phyloP scores from a whole-genome alignment of 2,113 vertebrate species.

The Sapayoa aenigma region DNA sequence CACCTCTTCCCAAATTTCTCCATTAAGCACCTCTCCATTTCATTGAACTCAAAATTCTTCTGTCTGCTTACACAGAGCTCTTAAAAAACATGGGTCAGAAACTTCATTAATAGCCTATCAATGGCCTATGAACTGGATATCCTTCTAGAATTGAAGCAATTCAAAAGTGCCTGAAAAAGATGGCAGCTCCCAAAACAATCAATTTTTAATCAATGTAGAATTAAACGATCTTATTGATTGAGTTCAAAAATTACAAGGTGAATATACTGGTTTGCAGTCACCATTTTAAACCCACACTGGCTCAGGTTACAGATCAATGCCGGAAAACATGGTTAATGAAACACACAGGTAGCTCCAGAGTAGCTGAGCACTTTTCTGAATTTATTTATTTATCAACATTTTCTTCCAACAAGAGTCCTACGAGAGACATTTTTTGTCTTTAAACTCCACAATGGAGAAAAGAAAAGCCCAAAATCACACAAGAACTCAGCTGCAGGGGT shows the following conservation, averaged over 20 bases:
- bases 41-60: background rate
- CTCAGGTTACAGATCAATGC: slow-evolving; percentile 34
- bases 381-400: background rate
- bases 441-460: background rate
- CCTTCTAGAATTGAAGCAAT: slow-evolving; percentile 14
- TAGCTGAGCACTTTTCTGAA: background rate
- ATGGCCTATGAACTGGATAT: background rate
- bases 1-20: background rate
- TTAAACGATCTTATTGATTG: slow-evolving; percentile 21
- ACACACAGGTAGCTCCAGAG: background rate
- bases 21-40: background rate
- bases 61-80: background rate
- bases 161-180: background rate
- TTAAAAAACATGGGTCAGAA: slow-evolving; percentile 1
- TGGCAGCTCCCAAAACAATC: slow-evolving; percentile 27
- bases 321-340: background rate
- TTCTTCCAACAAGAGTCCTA: background rate
- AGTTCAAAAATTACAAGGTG: slow-evolving; percentile 19
- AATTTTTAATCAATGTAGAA: slow-evolving; percentile 36
- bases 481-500: background rate
- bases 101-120: background rate
- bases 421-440: background rate
- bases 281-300: background rate
- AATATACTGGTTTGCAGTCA: background rate
- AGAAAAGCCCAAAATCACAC: background rate